Conservation (phyloP, 2,113 vertebrate genomes). For the Silurus glanis region DNA sequence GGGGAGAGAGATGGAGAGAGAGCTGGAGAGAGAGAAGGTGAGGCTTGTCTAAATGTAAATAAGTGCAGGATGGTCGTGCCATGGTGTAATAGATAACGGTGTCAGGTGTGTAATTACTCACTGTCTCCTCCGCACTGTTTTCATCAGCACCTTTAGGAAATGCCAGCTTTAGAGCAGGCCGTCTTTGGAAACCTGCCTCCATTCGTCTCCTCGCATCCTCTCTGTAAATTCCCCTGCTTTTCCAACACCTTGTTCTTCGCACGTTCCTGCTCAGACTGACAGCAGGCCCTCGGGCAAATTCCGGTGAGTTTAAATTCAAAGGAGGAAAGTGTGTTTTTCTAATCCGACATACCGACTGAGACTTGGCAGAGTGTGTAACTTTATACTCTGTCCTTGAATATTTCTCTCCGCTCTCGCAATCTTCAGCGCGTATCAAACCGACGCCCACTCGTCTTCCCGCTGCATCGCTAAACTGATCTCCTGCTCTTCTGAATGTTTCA, state of each 20-base stretch:
- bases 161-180: slow-evolving; percentile 43
- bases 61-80: slow-evolving; percentile 59
- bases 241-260: slow-evolving; percentile 24
- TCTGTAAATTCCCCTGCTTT: slow-evolving; percentile 18
- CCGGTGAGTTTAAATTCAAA: slow-evolving; percentile 11
- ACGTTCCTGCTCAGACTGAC: slow-evolving; percentile 6
- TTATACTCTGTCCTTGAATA: slow-evolving; percentile 8
- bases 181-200: slow-evolving; percentile 41
- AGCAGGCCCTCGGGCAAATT: slow-evolving; percentile 4
- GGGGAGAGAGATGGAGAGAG: slow-evolving; percentile 26
- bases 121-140: slow-evolving; percentile 66
- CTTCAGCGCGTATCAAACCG: background rate
- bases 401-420: slow-evolving; percentile 3
- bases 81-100: slow-evolving; percentile 70
- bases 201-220: slow-evolving; percentile 11
- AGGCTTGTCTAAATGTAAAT: slow-evolving; percentile 77
- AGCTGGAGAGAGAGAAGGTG: slow-evolving; percentile 13
- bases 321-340: background rate
- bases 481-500: background rate
- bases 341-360: background rate
- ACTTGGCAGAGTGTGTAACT: slow-evolving; percentile 9
- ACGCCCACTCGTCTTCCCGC: background rate
- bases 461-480: background rate
- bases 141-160: slow-evolving; percentile 68
- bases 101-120: slow-evolving; percentile 73